Evolutionary conservation across 2,797 vertebrate genomes (phyloP), one percentile per base, ranked within the genome.

Genomic region (Sebastes reedi): DNA sequence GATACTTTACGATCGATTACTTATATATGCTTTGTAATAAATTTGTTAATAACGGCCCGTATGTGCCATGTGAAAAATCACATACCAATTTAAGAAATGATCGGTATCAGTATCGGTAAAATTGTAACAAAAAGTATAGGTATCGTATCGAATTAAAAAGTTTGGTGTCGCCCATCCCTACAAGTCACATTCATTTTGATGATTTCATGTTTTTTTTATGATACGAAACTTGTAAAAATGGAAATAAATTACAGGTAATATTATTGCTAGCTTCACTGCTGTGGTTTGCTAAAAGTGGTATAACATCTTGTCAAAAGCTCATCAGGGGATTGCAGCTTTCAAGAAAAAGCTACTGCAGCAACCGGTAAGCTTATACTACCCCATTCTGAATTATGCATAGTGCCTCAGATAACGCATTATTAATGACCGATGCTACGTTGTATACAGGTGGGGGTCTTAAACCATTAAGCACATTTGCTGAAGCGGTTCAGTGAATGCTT

Each of bases 361-460:
- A 10, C 27, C 62, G 55, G 73, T 72, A 83, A 82, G 42, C 52
- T 20, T 58, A 70, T 60, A 52, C 29, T 34, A 22, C 25, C 20
- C 27, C 42, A 1, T 25, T 56, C 11, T 83, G 50, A 88, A 85
- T 27, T 71, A 88, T 85, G 58, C 58, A 87, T 72, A 39, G 25
- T 18, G 39, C 42, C 64, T 78, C 25, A 34, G 25, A 62, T 68
- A 72, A 73, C 56, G 1, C 71, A 80, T 80, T 54, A 82, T 73
- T 80, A 18, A 82, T 84, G 72, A 76, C 36, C 52, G 5, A 11
- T 58, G 64, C 58, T 72, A 22, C 67, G 18, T 64, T 83, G 69
- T 39, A 39, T 72, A 73, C 78, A 88, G 89, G 74, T 81, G 78
- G 50, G 14, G 7, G 66, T 64, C 56, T 72, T 64, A 67, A 80